A percentile compares a stretch with the other conserved stretches of the same genome.
Conservation (phyloP, 2,797 vertebrate species). For the Siniperca scherzeri region DNA sequence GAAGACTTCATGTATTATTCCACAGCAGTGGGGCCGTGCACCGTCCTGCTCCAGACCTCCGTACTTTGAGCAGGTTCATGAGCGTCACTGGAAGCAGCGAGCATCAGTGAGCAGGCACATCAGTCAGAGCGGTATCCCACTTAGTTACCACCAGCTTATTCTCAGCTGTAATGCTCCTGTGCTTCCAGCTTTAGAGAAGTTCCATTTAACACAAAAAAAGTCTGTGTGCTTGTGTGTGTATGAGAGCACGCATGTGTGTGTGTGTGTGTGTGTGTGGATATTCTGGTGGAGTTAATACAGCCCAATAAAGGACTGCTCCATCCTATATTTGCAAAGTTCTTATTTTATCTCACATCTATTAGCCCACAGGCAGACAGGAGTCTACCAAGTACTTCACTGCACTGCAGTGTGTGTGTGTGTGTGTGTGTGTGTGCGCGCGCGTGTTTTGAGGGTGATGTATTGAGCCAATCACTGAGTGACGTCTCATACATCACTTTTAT, state of each 20-base stretch:
- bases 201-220: slow-evolving; percentile 39
- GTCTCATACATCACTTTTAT: slow-evolving; percentile 86
- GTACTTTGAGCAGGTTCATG: slow-evolving; percentile 20
- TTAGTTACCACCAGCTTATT: slow-evolving; percentile 59
- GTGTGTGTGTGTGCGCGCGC: not conserved
- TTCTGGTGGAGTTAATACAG: slow-evolving; percentile 42
- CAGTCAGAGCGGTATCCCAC: slow-evolving; percentile 59
- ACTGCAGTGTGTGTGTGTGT: slow-evolving; percentile 33
- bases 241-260: not conserved
- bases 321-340: slow-evolving; percentile 69
- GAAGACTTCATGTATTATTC: slow-evolving; percentile 16
- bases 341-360: slow-evolving; percentile 78
- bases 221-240: not conserved
- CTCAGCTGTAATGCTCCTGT: slow-evolving; percentile 43
- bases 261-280: slow-evolving; percentile 4
- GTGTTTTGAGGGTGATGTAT: slow-evolving; percentile 80
- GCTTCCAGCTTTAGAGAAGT: slow-evolving; percentile 54
- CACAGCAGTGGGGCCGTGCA: not conserved
- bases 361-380: slow-evolving; percentile 69
- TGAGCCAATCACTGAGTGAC: slow-evolving; percentile 77
- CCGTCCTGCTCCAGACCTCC: slow-evolving; percentile 27
- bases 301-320: slow-evolving; percentile 63
- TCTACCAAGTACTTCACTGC: slow-evolving; percentile 51
- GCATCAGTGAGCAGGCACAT: slow-evolving; percentile 63
- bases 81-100: slow-evolving; percentile 38